Evolutionary conservation across 2,888 invertebrate species (phyloP).

Genomic region (Lycocerus yunnanus): DNA sequence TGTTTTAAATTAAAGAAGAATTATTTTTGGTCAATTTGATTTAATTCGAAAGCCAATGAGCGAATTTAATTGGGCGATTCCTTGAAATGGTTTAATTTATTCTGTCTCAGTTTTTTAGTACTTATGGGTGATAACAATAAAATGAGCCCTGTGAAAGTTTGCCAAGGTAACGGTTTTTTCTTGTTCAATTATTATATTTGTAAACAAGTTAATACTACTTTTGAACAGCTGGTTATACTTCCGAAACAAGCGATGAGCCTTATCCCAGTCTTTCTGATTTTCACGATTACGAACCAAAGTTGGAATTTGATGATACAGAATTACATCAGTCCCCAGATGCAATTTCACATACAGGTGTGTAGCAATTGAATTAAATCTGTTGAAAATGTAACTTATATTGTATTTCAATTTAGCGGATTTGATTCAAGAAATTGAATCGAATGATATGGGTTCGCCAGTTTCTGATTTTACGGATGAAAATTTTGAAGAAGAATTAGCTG

Average conservation of each 20-base stretch:
- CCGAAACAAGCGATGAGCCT: conserved; percentile 65
- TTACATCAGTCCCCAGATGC: conserved; percentile 68
- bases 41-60: background rate
- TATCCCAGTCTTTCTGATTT: conserved; percentile 88
- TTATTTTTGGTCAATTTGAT: background rate
- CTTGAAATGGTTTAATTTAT: background rate
- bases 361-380: background rate
- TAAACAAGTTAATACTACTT: background rate
- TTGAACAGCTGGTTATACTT: conserved; percentile 54
- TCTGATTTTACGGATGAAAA: conserved; percentile 91
- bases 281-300: conserved; percentile 92
- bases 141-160: conserved; percentile 56
- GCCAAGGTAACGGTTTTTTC: conserved; percentile 52
- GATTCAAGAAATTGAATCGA: conserved; percentile 51
- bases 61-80: background rate
- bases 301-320: conserved; percentile 97
- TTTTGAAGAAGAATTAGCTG: conserved; percentile 85
- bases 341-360: conserved; percentile 68
- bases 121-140: conserved; percentile 31
- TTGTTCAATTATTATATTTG: background rate
- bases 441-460: conserved; percentile 67
- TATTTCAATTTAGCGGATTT: conserved; percentile 45
- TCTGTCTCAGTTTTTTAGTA: background rate
- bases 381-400: background rate
- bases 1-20: background rate